Conservation (phyloP, 1,140 invertebrate genomes). For the Chironomus tepperi region DNA sequence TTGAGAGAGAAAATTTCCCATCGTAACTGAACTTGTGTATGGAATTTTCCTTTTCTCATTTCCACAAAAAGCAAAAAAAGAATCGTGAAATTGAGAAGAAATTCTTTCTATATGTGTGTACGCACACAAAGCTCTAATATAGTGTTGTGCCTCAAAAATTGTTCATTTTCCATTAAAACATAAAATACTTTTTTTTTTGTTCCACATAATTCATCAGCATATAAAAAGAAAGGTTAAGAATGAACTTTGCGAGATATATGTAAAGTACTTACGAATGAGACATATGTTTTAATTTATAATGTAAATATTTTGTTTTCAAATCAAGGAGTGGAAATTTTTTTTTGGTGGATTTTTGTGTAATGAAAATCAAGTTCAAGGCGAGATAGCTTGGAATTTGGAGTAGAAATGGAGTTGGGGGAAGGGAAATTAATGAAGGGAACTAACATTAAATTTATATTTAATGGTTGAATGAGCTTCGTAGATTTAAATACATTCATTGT, state of each 20-base stretch:
- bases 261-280: not conserved
- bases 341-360: not conserved
- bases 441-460: too few species aligned
- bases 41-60: too few species aligned
- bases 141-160: not conserved
- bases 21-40: too few species aligned
- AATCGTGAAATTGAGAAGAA: not conserved
- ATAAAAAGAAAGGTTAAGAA: not conserved
- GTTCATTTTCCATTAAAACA: not conserved
- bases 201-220: constrained; percentile 1
- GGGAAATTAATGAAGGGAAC: too few species aligned
- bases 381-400: not conserved
- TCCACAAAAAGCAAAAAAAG: too few species aligned
- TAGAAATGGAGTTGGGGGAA: too few species aligned
- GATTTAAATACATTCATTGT: too few species aligned
- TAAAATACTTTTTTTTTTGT: not conserved
- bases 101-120: too few species aligned
- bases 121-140: too few species aligned
- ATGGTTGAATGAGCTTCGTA: too few species aligned
- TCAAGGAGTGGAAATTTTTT: not conserved
- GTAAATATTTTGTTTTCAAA: constrained; percentile 17
- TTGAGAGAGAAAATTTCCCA: not conserved
- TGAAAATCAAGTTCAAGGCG: not conserved
- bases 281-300: constrained; percentile 22
- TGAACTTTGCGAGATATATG: not conserved